These are phyloP conservation scores for Trichogramma evanescens DNA, from an alignment of 2,888 invertebrate genomes.

Conservation along the genomic window DNA sequence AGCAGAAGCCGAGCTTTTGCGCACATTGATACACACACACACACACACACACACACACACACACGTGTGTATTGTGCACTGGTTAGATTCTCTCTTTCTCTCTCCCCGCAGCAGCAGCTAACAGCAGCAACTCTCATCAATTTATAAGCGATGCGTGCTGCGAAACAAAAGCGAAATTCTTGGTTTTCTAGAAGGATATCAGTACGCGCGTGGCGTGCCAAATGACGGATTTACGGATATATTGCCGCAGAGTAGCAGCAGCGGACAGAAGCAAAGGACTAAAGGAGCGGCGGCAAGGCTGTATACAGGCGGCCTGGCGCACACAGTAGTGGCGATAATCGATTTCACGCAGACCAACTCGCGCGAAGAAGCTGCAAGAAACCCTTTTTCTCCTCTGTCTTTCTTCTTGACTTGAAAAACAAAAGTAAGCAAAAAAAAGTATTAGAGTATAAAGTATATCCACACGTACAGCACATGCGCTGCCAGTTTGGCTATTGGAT, in stretches of 20 bases:
- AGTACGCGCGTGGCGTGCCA: not conserved
- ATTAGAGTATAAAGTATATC: no score
- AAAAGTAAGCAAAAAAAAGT: conserved; percentile 10
- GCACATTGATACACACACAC: no score
- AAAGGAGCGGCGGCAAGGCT: conserved; percentile 8
- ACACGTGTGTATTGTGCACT: no score
- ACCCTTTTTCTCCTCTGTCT: no score
- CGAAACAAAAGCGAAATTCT: no score
- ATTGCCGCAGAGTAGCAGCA: conserved; percentile 6
- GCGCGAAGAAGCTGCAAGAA: not conserved
- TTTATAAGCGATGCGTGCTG: no score
- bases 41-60: no score
- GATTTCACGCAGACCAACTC: conserved; percentile 16
- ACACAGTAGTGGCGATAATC: conserved; percentile 8
- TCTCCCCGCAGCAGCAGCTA: not conserved
- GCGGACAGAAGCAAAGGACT: conserved; percentile 4
- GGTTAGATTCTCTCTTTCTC: not conserved
- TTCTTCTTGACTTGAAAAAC: conserved; percentile 7
- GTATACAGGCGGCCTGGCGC: not conserved
- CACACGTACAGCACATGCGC: no score
- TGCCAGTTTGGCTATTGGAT: no score
- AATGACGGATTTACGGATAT: conserved; percentile 24
- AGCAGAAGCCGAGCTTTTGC: no score
- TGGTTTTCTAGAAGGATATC: no score
- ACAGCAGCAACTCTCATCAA: not conserved